phyloP scores from a whole-genome alignment of 2,113 vertebrate species.

The Syrrhaptes paradoxus region DNA sequence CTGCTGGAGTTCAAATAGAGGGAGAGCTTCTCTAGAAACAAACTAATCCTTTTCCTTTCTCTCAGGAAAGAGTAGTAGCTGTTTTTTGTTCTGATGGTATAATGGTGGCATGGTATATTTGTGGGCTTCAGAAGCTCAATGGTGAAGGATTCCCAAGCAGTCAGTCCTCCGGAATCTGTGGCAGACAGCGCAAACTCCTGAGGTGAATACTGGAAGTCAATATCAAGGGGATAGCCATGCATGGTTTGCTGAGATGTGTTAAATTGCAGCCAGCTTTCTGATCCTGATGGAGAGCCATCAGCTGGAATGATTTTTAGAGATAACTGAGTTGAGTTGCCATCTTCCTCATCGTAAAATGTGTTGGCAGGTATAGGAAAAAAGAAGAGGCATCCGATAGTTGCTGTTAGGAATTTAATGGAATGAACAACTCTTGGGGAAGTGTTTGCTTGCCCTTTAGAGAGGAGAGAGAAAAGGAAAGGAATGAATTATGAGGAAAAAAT shows the following conservation, averaged over 20 bases:
- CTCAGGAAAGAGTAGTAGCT: conserved; percentile 65
- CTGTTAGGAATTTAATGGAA: conserved; percentile 53
- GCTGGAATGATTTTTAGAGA: conserved; percentile 37
- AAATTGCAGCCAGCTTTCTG: conserved; percentile 62
- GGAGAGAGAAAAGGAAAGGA: not conserved
- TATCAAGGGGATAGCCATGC: conserved; percentile 44
- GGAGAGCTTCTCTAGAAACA: conserved; percentile 65
- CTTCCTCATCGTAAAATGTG: conserved; percentile 65
- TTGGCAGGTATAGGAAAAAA: conserved; percentile 51
- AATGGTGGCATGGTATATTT: conserved; percentile 28
- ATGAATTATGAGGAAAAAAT: not conserved
- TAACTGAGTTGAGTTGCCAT: conserved; percentile 52
- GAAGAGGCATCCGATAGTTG: conserved; percentile 66
- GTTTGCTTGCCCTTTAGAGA: conserved; percentile 52
- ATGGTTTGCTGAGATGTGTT: conserved; percentile 19
- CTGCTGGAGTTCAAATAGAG: conserved; percentile 39
- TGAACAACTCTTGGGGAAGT: conserved; percentile 41
- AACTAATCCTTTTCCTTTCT: conserved; percentile 23
- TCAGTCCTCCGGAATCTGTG: conserved; percentile 37
- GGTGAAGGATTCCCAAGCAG: conserved; percentile 25
- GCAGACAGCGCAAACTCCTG: conserved; percentile 56
- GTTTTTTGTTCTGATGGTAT: conserved; percentile 35
- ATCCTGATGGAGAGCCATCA: not conserved
- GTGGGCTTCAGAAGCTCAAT: conserved; percentile 21
- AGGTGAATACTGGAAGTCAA: conserved; percentile 63